These are phyloP conservation scores for Cricetomys ansorgei DNA, from an alignment of 2,113 vertebrate genomes.

Conservation along the genomic window DNA sequence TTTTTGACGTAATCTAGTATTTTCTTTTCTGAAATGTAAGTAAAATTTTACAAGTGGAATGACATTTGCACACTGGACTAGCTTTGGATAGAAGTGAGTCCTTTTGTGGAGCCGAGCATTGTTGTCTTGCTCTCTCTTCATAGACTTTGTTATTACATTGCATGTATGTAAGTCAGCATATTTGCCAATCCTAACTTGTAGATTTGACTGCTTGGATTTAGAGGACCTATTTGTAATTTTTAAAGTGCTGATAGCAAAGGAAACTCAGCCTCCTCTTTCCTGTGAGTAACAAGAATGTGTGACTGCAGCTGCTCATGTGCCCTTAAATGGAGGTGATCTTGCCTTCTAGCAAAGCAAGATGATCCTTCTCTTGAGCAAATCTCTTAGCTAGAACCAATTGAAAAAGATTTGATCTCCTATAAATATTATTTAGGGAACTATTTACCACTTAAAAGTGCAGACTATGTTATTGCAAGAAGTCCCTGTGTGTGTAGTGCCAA, in stretches of 20 bases:
- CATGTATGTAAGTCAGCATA: slow-evolving; percentile 23
- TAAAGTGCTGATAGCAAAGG: not conserved
- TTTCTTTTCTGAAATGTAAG: slow-evolving; percentile 10
- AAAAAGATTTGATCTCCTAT: slow-evolving; percentile 71
- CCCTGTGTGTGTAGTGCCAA: not conserved
- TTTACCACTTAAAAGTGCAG: slow-evolving; percentile 24
- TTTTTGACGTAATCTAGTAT: not conserved
- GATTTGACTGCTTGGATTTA: slow-evolving; percentile 12
- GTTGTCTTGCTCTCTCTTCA: not conserved
- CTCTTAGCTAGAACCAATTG: slow-evolving; percentile 66
- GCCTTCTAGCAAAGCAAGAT: slow-evolving; percentile 85
- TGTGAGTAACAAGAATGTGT: slow-evolving; percentile 75
- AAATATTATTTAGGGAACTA: slow-evolving; percentile 53
- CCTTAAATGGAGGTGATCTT: slow-evolving; percentile 89
- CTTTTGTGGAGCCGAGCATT: not conserved
- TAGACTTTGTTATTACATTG: not conserved
- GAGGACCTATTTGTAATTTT: not conserved
- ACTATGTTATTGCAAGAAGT: not conserved
- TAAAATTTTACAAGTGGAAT: slow-evolving; percentile 25
- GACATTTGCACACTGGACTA: not conserved
- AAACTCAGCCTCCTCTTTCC: slow-evolving; percentile 76
- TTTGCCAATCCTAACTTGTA: not conserved
- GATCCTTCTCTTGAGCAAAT: slow-evolving; percentile 77
- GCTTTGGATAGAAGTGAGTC: not conserved
- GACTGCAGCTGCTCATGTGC: slow-evolving; percentile 81